Evolutionary conservation across 2,888 invertebrate species (phyloP).

Genomic region (Eilema caniola): DNA sequence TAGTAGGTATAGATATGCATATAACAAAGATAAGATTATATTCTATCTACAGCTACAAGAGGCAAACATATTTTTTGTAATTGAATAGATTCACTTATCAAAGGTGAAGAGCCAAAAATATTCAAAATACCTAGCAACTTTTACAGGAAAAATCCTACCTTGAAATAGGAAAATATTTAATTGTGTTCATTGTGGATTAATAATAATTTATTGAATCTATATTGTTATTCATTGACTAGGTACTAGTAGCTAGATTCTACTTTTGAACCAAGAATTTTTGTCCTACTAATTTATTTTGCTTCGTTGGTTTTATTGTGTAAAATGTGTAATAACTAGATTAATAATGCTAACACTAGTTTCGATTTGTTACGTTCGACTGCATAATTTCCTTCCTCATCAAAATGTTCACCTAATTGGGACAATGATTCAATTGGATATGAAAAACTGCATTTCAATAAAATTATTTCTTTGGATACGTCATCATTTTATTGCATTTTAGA

Average conservation of each 20-base stretch:
- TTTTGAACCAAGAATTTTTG: too few species aligned
- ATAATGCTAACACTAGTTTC: conserved; percentile 2
- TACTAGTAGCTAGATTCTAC: too few species aligned
- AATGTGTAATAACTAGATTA: neutral
- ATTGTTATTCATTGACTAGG: too few species aligned
- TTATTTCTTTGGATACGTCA: neutral
- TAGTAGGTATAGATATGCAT: neutral
- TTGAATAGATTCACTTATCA: neutral
- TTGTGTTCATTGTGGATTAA: too few species aligned
- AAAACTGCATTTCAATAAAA: neutral
- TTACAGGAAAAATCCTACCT: too few species aligned
- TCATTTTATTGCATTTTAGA: neutral
- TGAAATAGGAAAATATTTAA: too few species aligned
- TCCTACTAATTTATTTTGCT: neutral
- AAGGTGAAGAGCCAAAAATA: neutral
- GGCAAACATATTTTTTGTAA: neutral
- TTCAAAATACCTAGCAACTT: too few species aligned
- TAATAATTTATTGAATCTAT: too few species aligned
- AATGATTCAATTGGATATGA: neutral
- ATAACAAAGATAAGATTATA: neutral
- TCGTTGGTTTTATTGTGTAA: neutral
- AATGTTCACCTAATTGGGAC: conserved; percentile 29
- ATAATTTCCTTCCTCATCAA: conserved; percentile 47
- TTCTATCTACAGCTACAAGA: neutral
- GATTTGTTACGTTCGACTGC: conserved; percentile 7